These are phyloP conservation scores for Rhynchotus rufescens DNA, from an alignment of 2,797 vertebrate species.

Conservation along the genomic window DNA sequence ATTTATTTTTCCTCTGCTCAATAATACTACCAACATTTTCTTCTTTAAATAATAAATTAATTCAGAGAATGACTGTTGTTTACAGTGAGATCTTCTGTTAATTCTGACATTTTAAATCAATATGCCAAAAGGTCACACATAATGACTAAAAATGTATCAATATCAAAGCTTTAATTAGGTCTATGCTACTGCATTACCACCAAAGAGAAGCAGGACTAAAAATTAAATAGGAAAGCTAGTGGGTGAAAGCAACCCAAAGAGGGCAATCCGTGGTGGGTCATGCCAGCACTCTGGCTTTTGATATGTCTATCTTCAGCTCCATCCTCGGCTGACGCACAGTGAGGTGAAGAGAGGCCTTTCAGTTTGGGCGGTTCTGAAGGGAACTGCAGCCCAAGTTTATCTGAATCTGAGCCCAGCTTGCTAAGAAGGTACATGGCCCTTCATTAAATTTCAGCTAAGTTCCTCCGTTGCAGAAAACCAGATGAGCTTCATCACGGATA, in stretches of 20 bases:
- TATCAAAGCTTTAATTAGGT: neutral
- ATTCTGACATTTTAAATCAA: neutral
- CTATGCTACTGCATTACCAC: neutral
- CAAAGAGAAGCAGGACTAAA: neutral
- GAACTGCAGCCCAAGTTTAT: neutral
- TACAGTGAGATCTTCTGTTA: slow-evolving; percentile 6
- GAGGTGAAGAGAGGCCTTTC: neutral
- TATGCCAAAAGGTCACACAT: neutral
- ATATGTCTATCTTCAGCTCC: neutral
- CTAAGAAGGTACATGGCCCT: neutral
- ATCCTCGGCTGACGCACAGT: neutral
- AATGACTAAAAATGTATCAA: neutral
- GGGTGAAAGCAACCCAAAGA: neutral
- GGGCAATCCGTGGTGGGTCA: neutral
- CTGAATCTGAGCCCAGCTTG: neutral
- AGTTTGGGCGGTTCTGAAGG: neutral
- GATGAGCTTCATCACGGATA: neutral
- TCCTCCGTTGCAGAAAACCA: neutral
- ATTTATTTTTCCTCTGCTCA: slow-evolving; percentile 53
- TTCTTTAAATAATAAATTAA: slow-evolving; percentile 52
- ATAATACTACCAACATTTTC: slow-evolving; percentile 11
- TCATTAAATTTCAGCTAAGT: neutral
- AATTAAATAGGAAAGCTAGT: neutral
- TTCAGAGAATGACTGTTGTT: slow-evolving; percentile 4
- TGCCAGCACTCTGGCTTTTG: neutral